Evolutionary conservation across 2,888 invertebrate genomes (phyloP), one percentile per base, ranked within the genome.

Genomic region (Endomychus coccineus): DNA sequence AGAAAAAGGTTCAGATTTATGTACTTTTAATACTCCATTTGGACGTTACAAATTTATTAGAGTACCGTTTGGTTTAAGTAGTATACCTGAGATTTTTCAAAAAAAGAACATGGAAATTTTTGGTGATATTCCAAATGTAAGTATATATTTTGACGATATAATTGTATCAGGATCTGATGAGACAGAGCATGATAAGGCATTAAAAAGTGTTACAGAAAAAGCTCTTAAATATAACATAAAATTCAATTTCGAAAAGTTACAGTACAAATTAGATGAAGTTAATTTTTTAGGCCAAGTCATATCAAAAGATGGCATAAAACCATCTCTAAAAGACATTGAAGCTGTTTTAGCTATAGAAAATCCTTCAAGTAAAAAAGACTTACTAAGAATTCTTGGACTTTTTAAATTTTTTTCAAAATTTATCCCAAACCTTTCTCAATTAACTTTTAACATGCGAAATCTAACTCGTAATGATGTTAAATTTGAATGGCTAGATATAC

Each of bases 181-280:
- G 17, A 15, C 9, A 13, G 41, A 48, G 23, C 46, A 52, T 44
- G 46, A 48, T 34, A 16, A 30, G 21, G 36, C 34, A 9, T 30
- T 48, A 10, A 32, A 39, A 17, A 17, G 16, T 5, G 42, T 47
- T 7, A 16, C 45, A 11, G 33, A 42, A 13, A 31, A 21, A 34
- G 47, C 47, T 14, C n/a, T 24, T 17, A 27, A 35, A 30, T 27
- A 41, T 33, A 45, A 46, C 36, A 44, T 43, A 11, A 42, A 43
- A 45, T 44, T 45, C 12, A 54, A 52, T 28, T 27, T 40, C 31
- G 32, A 45, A 16, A 46, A 51, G 37, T 34, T 52, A 7, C 44
- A 40, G 27, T 43, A 44, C 39, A 36, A 36, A 24, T 19, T 47
- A 23, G 15, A 32, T 7, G 19, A 41, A 29, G 42, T 45, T 7